Conservation (phyloP, 37 sponge, comb jelly and placozoan genomes). For the Bolinopsis microptera region DNA sequence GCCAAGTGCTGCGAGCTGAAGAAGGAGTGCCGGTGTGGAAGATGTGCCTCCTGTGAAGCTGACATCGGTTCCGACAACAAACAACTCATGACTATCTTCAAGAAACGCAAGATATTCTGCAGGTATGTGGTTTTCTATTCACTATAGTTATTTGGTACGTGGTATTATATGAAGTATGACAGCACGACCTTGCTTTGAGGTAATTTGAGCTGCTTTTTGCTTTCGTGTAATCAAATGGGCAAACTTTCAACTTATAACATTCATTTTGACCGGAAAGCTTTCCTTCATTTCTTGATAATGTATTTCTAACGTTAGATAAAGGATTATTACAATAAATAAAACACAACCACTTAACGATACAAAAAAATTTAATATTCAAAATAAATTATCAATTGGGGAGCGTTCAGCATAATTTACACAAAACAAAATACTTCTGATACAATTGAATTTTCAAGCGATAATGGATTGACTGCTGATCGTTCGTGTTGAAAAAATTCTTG, state of each 20-base stretch:
- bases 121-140: slow-evolving; percentile 4
- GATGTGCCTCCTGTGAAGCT: neutral
- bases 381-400: neutral
- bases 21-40: neutral
- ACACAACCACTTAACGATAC: neutral
- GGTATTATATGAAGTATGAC: neutral
- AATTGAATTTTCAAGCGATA: no score
- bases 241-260: no score
- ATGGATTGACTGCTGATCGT: no score
- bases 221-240: no score
- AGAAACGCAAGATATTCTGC: neutral
- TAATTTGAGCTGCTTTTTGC: no score
- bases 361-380: neutral
- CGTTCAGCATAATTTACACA: slow-evolving; percentile 26
- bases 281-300: no score
- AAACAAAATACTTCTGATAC: neutral
- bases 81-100: slow-evolving; percentile 23
- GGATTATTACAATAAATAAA: no score
- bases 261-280: no score
- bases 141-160: neutral
- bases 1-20: slow-evolving; percentile 33
- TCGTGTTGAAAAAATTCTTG: no score
- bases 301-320: no score
- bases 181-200: no score
- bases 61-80: neutral